Evolutionary conservation across 2,888 invertebrate genomes (phyloP), one percentile per base, ranked within the genome.

Genomic region (Hermaeophaga mercurialis): DNA sequence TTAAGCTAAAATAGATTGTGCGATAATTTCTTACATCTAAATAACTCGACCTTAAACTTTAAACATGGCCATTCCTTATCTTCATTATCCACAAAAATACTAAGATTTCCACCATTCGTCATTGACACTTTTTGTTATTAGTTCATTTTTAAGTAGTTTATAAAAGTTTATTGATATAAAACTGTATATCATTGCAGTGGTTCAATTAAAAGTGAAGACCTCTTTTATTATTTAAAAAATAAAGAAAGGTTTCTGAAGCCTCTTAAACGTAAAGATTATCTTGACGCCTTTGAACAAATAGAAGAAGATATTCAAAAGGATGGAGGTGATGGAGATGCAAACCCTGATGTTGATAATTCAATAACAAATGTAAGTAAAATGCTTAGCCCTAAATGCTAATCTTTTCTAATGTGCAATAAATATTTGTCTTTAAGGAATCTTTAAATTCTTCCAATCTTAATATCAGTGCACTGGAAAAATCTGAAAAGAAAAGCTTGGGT

Each of bases 251-350:
- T 86, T 33, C 61, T 63, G 77, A 77, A 93, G 90, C 85, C 87
- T 0, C 84, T 89, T 64, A 94, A 93, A 73, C 81, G 91, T 26
- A 87, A 89, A 69, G 89, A 85, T 77, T 96, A 91, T 73, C 90
- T 89, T 56, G 93, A 94, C 70, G 96, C 94, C 0, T 84, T 96
- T 12, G 85, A 86, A 70, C 90, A 96, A 78, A 92, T 96, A 57
- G 92, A 94, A 71, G 84, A 88, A 58, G 91, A 91, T 61, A 82
- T 90, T 41, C 80, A 82, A 50, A 59, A 70, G 49, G 70, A 69
- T 61, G 67, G 68, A 17, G 74, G 73, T 14, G 75, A 75, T 67
- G 74, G 73, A 38, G 70, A 71, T 59, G 62, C 50, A 36, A 26
- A 43, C 12, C 41, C 49, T 28, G 39, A 58, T 26, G 47, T 7